A percentile compares a stretch with the other conserved stretches of the same genome.
Conservation (phyloP, 64 coral and sea anemone species). For the Astreopora myriophthalma region DNA sequence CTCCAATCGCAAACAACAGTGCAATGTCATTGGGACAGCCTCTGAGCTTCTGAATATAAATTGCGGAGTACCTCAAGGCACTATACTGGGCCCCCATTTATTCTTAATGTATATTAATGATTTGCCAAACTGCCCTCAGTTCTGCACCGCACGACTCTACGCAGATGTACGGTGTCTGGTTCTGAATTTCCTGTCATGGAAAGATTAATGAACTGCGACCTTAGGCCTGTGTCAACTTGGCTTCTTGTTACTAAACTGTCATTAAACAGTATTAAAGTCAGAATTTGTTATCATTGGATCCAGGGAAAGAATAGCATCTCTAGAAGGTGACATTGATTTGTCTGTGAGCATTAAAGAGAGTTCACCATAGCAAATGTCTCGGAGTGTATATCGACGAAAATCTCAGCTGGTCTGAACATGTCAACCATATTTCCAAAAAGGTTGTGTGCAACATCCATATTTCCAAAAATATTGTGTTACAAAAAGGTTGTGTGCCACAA, state of each 20-base stretch:
- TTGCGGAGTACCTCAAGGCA: no score
- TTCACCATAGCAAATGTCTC: not conserved
- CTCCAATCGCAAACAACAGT: no score
- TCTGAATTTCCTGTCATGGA: not conserved
- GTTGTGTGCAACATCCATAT: slow-evolving; percentile 19
- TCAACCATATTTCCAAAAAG: not conserved
- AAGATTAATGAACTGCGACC: not conserved
- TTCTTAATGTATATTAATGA: no score
- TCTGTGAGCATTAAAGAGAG: not conserved
- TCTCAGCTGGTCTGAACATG: not conserved
- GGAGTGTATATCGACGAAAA: slow-evolving; percentile 8
- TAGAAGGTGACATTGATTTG: not conserved
- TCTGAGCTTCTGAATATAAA: no score
- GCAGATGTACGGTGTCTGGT: not conserved
- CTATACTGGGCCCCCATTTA: no score
- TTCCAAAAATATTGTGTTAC: no score
- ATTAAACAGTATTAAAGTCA: slow-evolving; percentile 11
- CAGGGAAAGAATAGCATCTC: not conserved
- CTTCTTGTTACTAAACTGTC: not conserved
- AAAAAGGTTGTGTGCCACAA: no score
- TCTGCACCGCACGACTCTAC: no score
- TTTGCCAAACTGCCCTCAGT: no score
- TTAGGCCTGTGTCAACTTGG: slow-evolving; percentile 7
- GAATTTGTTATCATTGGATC: slow-evolving; percentile 24
- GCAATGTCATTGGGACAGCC: no score